Evolutionary conservation across 2,797 vertebrate species (phyloP), one percentile per base, ranked within the genome.

Genomic region (Botia kubotai): DNA sequence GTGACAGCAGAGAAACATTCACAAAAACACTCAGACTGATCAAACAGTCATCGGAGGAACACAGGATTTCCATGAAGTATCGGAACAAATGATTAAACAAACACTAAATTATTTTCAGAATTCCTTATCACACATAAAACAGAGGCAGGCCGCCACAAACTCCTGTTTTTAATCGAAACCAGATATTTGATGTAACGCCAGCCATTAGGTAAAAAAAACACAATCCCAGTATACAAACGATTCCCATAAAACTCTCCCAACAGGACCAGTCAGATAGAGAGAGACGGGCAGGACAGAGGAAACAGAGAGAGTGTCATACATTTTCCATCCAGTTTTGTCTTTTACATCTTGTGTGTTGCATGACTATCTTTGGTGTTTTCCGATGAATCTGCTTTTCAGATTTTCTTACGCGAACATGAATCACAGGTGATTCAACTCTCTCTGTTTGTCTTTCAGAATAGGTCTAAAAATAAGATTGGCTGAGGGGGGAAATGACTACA

Each of bases 81-180:
- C 2, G 55, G 57, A 62, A 72, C 52, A 71, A 79, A 79, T 68
- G 1, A 2, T 14, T 43, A 72, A 79, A 72, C 58, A 65, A 79
- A 72, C 58, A 65, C 26, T 10, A 8, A 46, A 72, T 77, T 69
- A 33, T 52, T 70, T 78, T 78, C n/a, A 48, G 17, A 50, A 78
- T 72, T 79, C n/a, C 33, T 79, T 72, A 79, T 80, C 78, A 48
- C 33, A 55, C 62, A 2, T 21, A 80, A 80, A 26, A 66, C 23
- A 80, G 55, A 6, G 62, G 67, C 70, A 80, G 33, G 62, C 21
- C 16, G 55, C 36, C 21, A 55, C 33, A 73, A 70, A 80, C 72
- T 73, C 70, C 36, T 73, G 70, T 33, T 57, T 80, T 55, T 73
- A 67, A 80, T 80, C 62, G 65, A 67, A 80, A 46, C 60, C 78